Conservation (phyloP, 2,797 vertebrate species). For the Catostomus latipinnis region DNA sequence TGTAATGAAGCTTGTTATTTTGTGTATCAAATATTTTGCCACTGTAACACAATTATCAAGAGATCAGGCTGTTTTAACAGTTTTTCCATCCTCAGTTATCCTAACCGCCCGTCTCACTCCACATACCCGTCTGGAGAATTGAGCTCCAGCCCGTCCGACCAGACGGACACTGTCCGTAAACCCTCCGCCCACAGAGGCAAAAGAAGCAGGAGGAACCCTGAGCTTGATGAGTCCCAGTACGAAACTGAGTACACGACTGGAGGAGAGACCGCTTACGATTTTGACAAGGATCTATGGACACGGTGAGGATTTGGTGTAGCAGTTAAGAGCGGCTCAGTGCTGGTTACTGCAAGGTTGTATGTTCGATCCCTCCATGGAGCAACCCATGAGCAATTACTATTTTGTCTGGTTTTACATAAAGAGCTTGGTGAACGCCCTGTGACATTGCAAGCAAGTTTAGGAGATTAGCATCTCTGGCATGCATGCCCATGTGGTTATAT, state of each 20-base stretch:
- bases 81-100: slow-evolving; percentile 67
- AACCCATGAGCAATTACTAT: too few relatives aligned
- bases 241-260: slow-evolving; percentile 91
- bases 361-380: too few relatives aligned
- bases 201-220: slow-evolving; percentile 78
- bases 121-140: slow-evolving; percentile 65
- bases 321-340: too few relatives aligned
- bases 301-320: slow-evolving; percentile 64
- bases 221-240: slow-evolving; percentile 86
- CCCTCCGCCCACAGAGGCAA: slow-evolving; percentile 78
- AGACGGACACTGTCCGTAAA: slow-evolving; percentile 67
- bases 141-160: slow-evolving; percentile 81
- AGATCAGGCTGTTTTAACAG: not conserved
- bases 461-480: too few relatives aligned
- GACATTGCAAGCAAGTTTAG: too few relatives aligned
- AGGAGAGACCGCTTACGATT: slow-evolving; percentile 81
- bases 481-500: too few relatives aligned
- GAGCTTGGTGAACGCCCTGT: too few relatives aligned
- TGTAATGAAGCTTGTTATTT: too few relatives aligned
- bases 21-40: too few relatives aligned
- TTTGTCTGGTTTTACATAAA: too few relatives aligned
- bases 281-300: slow-evolving; percentile 79
- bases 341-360: too few relatives aligned
- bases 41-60: not conserved
- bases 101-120: slow-evolving; percentile 68